Evolutionary conservation across 2,113 vertebrate species (phyloP).

Genomic region (Myotis brandtii): DNA sequence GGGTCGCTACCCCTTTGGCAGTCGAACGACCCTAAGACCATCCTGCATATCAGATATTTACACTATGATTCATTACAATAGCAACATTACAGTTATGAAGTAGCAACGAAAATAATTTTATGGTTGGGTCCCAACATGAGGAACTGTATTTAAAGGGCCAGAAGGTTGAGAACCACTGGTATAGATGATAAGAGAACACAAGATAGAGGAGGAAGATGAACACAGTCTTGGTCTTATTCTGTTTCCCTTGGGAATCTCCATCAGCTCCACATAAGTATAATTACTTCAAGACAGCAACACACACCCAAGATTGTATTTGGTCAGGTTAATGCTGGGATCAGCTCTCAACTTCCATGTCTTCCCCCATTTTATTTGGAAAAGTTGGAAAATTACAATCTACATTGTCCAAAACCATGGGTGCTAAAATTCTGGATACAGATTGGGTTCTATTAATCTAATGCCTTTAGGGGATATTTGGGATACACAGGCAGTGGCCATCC

Average conservation of each 20-base stretch:
- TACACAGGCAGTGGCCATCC: background rate
- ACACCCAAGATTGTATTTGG: background rate
- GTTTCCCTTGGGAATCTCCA: background rate
- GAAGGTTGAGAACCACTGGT: too few species aligned
- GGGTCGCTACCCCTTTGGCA: too few species aligned
- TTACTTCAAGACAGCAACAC: background rate
- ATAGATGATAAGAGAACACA: background rate
- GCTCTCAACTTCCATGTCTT: background rate
- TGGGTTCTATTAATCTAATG: background rate
- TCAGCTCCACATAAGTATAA: background rate
- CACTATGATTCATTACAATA: too few species aligned
- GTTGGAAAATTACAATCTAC: background rate
- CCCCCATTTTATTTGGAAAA: slow-evolving; percentile 22
- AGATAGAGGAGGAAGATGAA: background rate
- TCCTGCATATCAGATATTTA: too few species aligned
- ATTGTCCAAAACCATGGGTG: background rate
- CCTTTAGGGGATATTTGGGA: background rate
- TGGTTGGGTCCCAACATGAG: too few species aligned
- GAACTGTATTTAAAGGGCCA: too few species aligned
- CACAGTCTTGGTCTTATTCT: background rate
- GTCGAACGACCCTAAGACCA: too few species aligned
- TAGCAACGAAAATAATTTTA: too few species aligned
- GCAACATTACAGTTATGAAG: too few species aligned
- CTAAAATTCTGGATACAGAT: background rate
- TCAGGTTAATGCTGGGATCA: background rate